phyloP scores from a whole-genome alignment of 1,140 invertebrate species.

The Solenopsis fugax region DNA sequence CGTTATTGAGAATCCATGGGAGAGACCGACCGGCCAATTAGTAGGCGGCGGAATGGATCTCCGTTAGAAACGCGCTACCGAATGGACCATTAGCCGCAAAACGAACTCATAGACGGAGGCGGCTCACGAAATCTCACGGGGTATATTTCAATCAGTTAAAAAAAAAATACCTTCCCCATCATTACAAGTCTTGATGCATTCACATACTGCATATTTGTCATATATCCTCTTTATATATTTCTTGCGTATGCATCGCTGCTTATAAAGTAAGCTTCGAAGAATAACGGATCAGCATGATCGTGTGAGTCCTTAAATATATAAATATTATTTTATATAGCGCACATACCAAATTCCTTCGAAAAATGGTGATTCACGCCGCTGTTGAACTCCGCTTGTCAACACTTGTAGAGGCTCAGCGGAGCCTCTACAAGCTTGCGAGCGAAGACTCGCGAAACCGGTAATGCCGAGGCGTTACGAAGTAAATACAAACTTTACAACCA shows the following conservation, averaged over 20 bases:
- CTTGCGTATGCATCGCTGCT: neutral
- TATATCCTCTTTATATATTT: neutral
- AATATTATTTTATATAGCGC: neutral
- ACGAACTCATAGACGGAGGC: neutral
- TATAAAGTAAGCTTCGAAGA: neutral
- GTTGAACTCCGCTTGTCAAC: constrained; percentile 32
- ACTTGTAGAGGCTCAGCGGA: constrained; percentile 8
- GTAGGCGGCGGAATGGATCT: constrained; percentile 49
- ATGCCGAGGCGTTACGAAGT: constrained; percentile 29
- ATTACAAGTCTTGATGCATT: neutral
- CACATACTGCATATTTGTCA: neutral
- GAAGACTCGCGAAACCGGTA: constrained; percentile 45
- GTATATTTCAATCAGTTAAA: neutral
- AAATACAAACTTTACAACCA: constrained; percentile 52
- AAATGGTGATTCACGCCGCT: neutral
- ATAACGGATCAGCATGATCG: neutral
- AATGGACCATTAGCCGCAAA: constrained; percentile 46
- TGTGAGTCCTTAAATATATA: neutral
- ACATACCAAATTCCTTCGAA: neutral
- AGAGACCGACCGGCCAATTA: constrained; percentile 64
- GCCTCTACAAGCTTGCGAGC: neutral
- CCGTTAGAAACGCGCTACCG: constrained; percentile 63
- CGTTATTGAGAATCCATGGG: constrained; percentile 60
- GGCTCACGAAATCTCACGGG: constrained; percentile 6
- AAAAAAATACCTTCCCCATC: neutral